Evolutionary conservation across 2,797 vertebrate genomes (phyloP).

Genomic region (Anguilla anguilla): DNA sequence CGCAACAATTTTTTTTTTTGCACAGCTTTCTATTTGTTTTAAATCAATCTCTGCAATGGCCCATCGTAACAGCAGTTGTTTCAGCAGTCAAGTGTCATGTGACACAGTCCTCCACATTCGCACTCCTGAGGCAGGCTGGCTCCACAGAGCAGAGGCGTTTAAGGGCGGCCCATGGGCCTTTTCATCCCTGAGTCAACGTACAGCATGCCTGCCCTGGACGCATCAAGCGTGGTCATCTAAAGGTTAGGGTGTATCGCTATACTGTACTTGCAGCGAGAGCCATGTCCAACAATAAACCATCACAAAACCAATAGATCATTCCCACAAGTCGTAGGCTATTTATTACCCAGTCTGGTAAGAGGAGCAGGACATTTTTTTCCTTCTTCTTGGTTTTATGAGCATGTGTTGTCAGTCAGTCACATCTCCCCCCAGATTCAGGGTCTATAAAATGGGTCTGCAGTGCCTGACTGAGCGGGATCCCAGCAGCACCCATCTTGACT

Average conservation of each 20-base stretch:
- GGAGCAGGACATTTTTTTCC: background rate
- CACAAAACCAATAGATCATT: background rate
- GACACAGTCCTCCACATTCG: background rate
- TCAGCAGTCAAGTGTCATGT: background rate
- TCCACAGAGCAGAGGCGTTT: background rate
- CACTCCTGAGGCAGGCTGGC: background rate
- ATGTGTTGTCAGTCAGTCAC: background rate
- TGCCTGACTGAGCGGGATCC: background rate
- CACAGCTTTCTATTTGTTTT: background rate
- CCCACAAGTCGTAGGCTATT: background rate
- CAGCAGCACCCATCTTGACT: slow-evolving; percentile 54
- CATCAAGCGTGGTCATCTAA: background rate
- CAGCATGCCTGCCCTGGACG: background rate
- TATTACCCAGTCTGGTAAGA: background rate
- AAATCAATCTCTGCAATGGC: background rate
- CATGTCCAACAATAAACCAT: background rate
- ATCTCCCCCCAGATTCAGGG: background rate
- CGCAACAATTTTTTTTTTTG: background rate
- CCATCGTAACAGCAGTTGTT: background rate
- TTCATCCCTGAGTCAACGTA: background rate
- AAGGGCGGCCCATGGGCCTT: background rate
- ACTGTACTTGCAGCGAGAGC: background rate
- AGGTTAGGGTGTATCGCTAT: background rate
- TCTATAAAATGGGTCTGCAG: background rate
- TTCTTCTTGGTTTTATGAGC: background rate